Evolutionary conservation across 2,888 invertebrate genomes (phyloP).

Genomic region (Adelphocoris suturalis): DNA sequence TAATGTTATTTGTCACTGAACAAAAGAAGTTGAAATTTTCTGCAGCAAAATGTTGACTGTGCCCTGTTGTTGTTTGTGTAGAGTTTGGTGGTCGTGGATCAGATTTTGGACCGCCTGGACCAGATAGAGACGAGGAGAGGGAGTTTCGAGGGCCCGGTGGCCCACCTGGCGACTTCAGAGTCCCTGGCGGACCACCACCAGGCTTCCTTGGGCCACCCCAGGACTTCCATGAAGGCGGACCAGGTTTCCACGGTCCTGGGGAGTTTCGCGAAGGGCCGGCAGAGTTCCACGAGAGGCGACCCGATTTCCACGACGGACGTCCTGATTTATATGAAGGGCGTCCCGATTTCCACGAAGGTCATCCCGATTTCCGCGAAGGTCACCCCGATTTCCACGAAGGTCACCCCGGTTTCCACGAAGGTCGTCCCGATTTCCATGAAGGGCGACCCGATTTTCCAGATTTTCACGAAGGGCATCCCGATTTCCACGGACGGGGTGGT

Average conservation of each 20-base stretch:
- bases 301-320: constrained; percentile 47
- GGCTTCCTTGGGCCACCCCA: constrained; percentile 1
- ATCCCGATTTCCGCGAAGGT: constrained; percentile 18
- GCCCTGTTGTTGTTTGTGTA: constrained; percentile 3
- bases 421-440: constrained; percentile 68
- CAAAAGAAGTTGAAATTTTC: background rate
- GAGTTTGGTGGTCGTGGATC: constrained; percentile 52
- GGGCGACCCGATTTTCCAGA: constrained; percentile 58
- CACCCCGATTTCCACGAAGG: background rate
- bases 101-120: background rate
- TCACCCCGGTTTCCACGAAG: constrained; percentile 57
- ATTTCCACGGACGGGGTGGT: constrained; percentile 69
- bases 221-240: constrained; percentile 9
- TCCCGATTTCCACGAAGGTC: constrained; percentile 40
- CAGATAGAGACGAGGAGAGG: constrained; percentile 59
- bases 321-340: constrained; percentile 27
- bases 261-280: background rate
- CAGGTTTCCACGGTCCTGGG: constrained; percentile 8
- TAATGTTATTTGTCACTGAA: no score
- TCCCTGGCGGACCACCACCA: constrained; percentile 72
- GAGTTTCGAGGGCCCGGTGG: constrained; percentile 65
- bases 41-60: background rate
- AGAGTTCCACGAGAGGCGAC: constrained; percentile 19
- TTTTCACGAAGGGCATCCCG: background rate
- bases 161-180: constrained; percentile 76